These are phyloP conservation scores for Crocidura indochinensis DNA, from an alignment of 2,797 vertebrate species.

Conservation along the genomic window DNA sequence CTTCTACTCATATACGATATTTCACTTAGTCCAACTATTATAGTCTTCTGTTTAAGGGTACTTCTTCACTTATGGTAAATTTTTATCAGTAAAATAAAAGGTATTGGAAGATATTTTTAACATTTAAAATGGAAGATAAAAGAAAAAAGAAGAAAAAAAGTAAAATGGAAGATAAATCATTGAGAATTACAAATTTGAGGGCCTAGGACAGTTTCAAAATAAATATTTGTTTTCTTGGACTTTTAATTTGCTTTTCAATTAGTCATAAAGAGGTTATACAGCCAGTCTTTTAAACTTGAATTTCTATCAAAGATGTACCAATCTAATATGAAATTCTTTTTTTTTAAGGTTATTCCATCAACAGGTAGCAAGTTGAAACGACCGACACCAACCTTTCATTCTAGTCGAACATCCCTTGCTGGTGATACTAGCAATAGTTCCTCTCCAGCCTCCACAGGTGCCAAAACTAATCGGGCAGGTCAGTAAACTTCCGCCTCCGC, in stretches of 20 bases:
- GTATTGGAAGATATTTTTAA: conserved; percentile 61
- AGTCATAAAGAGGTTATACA: conserved; percentile 33
- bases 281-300: conserved; percentile 49
- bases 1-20: background rate
- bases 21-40: conserved; percentile 23
- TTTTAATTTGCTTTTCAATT: conserved; percentile 83
- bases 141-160: no score
- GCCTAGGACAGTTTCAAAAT: conserved; percentile 64
- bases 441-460: conserved; percentile 90
- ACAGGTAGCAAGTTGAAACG: conserved; percentile 96
- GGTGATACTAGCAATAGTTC: conserved; percentile 96
- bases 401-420: conserved; percentile 96
- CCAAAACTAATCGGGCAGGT: conserved; percentile 95
- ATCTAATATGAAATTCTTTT: conserved; percentile 74
- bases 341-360: conserved; percentile 92
- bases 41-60: conserved; percentile 27
- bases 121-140: conserved; percentile 62
- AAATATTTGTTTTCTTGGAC: conserved; percentile 83
- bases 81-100: background rate
- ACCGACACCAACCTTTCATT: conserved; percentile 96
- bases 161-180: conserved; percentile 58
- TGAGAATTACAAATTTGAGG: conserved; percentile 50
- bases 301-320: conserved; percentile 52
- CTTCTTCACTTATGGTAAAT: conserved; percentile 12
- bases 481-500: conserved; percentile 73